phyloP scores from a whole-genome alignment of 1,140 invertebrate genomes.

The Drosophila ercepeae region DNA sequence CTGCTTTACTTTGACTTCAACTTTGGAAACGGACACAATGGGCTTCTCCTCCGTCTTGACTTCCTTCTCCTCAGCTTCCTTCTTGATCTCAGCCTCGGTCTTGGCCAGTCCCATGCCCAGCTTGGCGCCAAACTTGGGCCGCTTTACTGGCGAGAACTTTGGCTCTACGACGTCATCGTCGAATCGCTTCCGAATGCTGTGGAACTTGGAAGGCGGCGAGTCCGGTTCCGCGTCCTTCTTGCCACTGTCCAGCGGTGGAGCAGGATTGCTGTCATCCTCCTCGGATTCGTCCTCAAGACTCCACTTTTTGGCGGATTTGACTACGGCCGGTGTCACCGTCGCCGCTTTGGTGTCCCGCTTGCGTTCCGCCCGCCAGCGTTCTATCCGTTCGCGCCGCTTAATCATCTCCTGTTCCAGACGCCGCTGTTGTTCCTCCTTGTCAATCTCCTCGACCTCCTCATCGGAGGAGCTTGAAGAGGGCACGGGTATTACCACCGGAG shows the following conservation, averaged over 20 bases:
- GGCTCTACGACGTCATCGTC: constrained; percentile 86
- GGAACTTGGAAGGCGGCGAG: constrained; percentile 74
- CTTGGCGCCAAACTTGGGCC: constrained; percentile 56
- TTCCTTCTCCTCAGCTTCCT: constrained; percentile 2
- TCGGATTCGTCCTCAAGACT: constrained; percentile 96
- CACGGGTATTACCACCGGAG: constrained; percentile 55
- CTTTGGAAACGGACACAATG: not conserved
- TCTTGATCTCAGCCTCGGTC: constrained; percentile 10
- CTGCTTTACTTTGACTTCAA: not conserved
- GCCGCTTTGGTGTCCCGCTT: constrained; percentile 88
- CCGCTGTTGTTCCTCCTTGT: constrained; percentile 92
- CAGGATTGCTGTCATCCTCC: constrained; percentile 85
- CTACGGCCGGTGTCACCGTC: constrained; percentile 65
- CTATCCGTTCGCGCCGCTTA: constrained; percentile 96
- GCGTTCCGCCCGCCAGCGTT: constrained; percentile 94
- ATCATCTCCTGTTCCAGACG: constrained; percentile 98
- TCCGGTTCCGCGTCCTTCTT: constrained; percentile 66
- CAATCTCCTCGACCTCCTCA: constrained; percentile 68
- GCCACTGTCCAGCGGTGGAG: constrained; percentile 22
- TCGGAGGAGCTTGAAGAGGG: constrained; percentile 62
- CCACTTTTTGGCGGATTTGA: constrained; percentile 91
- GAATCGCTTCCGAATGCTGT: constrained; percentile 85
- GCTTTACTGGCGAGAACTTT: constrained; percentile 82
- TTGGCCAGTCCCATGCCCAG: constrained; percentile 46
- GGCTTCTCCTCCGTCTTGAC: not conserved